Evolutionary conservation across 1,140 invertebrate species (phyloP).

Genomic region (Aphidius ervi): DNA sequence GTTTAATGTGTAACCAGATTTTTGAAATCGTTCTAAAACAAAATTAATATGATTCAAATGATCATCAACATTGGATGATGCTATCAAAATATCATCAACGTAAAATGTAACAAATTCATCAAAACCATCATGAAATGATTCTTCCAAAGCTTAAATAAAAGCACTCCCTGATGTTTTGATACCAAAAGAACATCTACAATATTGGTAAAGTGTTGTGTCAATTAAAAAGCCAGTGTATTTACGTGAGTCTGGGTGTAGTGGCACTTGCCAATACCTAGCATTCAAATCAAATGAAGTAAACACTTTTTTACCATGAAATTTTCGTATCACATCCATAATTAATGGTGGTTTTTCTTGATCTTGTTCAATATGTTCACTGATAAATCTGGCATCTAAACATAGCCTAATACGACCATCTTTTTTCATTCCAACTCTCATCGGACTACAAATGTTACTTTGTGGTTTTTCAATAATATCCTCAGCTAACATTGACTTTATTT

Average conservation of each 20-base stretch:
- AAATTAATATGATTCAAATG: conserved; percentile 1
- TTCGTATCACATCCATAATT: conserved; percentile 1
- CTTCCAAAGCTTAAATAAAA: neutral
- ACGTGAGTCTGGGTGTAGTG: neutral
- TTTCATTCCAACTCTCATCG: conserved; percentile 3
- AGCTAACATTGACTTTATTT: conserved; percentile 6
- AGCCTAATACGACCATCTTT: neutral
- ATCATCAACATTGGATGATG: neutral
- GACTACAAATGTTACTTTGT: conserved; percentile 5
- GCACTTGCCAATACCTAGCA: conserved; percentile 3
- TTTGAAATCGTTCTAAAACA: neutral
- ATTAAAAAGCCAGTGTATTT: conserved; percentile 2
- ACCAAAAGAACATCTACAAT: neutral
- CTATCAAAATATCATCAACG: conserved; percentile 9
- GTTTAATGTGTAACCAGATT: neutral
- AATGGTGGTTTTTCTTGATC: neutral
- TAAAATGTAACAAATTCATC: conserved; percentile 2
- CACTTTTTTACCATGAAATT: neutral
- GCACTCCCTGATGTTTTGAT: conserved; percentile 5
- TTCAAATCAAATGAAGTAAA: neutral
- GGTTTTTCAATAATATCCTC: neutral
- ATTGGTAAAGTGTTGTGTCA: neutral
- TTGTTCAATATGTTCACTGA: neutral
- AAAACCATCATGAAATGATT: neutral
- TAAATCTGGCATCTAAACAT: neutral